Conservation (phyloP, 53 echinoderm and acorn worm genomes). For the Holothuria scabra region DNA sequence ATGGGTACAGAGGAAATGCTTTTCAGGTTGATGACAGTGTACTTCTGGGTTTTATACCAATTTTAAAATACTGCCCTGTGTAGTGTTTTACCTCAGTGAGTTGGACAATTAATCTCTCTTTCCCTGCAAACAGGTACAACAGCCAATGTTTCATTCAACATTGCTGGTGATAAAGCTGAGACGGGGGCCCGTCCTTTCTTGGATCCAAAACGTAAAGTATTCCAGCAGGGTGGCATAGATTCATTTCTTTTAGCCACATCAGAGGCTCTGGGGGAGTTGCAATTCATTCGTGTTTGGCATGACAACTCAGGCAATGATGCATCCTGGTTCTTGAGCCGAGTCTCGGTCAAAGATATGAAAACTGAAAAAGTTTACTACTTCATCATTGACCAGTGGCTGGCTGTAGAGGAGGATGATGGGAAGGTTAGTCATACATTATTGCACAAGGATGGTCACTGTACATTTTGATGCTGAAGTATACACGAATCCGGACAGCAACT, state of each 20-base stretch:
- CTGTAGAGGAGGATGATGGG: constrained; percentile 95
- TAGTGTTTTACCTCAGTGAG: no score
- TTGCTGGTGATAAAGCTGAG: constrained; percentile 76
- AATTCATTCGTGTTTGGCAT: constrained; percentile 82
- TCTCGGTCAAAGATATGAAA: constrained; percentile 79
- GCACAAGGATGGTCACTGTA: not conserved
- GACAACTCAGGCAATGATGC: constrained; percentile 77
- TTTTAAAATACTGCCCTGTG: no score
- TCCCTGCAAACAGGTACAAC: constrained; percentile 71
- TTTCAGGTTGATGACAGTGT: no score
- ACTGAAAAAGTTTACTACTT: constrained; percentile 83
- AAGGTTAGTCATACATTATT: constrained; percentile 53
- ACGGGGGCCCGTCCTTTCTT: constrained; percentile 68
- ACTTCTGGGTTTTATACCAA: no score
- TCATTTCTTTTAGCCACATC: constrained; percentile 78
- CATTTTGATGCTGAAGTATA: not conserved
- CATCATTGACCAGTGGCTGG: constrained; percentile 87
- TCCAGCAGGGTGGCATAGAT: constrained; percentile 82
- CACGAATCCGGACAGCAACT: no score
- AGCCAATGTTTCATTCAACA: constrained; percentile 75
- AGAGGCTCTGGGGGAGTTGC: constrained; percentile 65
- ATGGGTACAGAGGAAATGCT: no score
- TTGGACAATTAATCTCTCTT: no score
- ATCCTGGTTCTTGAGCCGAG: constrained; percentile 78
- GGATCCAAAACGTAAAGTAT: constrained; percentile 79